A percentile compares a stretch with the other conserved stretches of the same genome.
Evolutionary conservation across 1,140 invertebrate genomes (phyloP).

Genomic region (Tetragonula clypearis): DNA sequence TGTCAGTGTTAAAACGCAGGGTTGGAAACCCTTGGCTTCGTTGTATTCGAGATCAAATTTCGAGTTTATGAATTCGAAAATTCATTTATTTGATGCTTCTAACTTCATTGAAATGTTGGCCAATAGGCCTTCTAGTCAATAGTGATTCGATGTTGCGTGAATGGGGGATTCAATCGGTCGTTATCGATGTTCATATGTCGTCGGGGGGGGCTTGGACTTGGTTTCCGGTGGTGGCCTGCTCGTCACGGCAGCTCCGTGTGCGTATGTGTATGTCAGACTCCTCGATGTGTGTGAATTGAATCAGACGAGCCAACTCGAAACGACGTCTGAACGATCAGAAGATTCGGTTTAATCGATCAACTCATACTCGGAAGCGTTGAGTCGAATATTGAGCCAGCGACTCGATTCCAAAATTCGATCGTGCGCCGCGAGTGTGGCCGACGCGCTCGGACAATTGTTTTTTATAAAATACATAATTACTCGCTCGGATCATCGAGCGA

Average conservation of each 20-base stretch:
- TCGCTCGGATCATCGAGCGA: slow-evolving; percentile 44
- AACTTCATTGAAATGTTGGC: no score
- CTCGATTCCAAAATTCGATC: slow-evolving; percentile 30
- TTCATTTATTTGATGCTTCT: not conserved
- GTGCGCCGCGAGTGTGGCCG: slow-evolving; percentile 23
- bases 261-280: not conserved
- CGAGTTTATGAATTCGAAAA: not conserved
- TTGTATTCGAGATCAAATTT: not conserved
- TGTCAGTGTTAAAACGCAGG: no score
- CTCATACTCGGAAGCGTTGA: not conserved
- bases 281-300: not conserved
- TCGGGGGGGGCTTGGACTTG: not conserved
- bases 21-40: no score
- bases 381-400: slow-evolving; percentile 2
- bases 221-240: not conserved
- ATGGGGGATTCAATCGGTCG: no score
- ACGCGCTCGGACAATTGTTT: slow-evolving; percentile 53
- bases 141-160: not conserved
- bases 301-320: not conserved
- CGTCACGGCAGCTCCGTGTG: not conserved
- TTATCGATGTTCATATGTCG: not conserved
- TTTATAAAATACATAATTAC: slow-evolving; percentile 52
- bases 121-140: not conserved
- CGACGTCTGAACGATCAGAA: slow-evolving; percentile 22
- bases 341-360: slow-evolving; percentile 9